Base-by-base conservation (phyloP, 2,888 invertebrate species). In the Pristionchus exspectatus region DNA sequence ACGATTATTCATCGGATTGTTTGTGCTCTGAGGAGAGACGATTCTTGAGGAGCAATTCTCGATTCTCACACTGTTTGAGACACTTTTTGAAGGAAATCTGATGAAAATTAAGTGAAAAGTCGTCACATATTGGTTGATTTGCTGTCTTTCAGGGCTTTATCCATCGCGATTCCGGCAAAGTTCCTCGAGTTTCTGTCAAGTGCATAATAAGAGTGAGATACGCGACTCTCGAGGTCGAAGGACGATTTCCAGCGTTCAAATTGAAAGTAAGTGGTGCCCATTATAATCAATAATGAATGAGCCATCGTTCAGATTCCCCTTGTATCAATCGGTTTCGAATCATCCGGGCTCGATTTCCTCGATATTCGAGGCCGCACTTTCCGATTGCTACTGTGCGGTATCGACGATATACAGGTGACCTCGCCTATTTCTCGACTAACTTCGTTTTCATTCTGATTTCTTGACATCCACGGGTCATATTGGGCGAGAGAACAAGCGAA, bases 331-430 rank as follows among this genome's bases (percentile, higher is more conserved):
- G 87, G 44, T 12, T 88, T 88, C 56, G 74, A 88, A 56, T 38
- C 72, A 0, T 88, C 87, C 10, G 87, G 87, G 0, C 87, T 88
- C 24, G 87, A 88, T 30, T 88, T 89, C 16, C 89, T 89, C 44
- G 89, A 89, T 38, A 66, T 89, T 44, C 74, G 89, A 18, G 89
- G 89, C 1, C 63, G 89, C 50, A 83, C 89, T 16, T 89, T 89
- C 44, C 89, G 89, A 44, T 66, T 89, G 38, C 38, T 77, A 12
- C 54, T 89, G 12, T 81, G 81, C 89, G 89, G 89, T 10, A 81
- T 83, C 50, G 83, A 89, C n/a, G 83, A 89, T 27, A 83, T 89
- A 14, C 81, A 81, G n/a, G 89, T 89, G 27, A 16, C 16, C 21
- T 7, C 2, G 12, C 30, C 27, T n/a, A 56, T 84, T 59, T 56